These are phyloP conservation scores for Ditula angustiorana DNA, from an alignment of 2,888 invertebrate species.

Conservation along the genomic window DNA sequence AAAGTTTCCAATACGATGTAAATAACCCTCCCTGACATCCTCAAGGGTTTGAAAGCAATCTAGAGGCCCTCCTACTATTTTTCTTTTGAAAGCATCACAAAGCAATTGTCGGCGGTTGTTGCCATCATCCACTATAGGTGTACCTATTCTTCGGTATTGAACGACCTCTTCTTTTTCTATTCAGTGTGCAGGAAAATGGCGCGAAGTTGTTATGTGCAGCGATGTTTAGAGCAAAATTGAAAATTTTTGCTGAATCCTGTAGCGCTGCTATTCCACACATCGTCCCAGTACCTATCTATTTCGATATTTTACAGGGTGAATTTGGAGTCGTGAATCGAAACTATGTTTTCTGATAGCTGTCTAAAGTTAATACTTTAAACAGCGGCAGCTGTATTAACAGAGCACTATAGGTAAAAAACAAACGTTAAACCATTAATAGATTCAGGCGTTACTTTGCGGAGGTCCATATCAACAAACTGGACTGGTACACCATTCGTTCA, in stretches of 20 bases:
- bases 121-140: conserved; percentile 65
- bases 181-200: conserved; percentile 47
- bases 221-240: conserved; percentile 32
- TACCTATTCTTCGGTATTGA: conserved; percentile 53
- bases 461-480: no score
- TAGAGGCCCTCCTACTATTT: conserved; percentile 64
- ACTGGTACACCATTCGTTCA: no score
- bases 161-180: conserved; percentile 56
- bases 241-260: conserved; percentile 9
- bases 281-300: not conserved
- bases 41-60: conserved; percentile 76
- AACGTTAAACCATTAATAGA: no score
- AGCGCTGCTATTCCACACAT: conserved; percentile 5
- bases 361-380: no score
- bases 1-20: conserved; percentile 67
- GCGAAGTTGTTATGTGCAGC: conserved; percentile 36
- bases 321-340: not conserved
- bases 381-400: no score
- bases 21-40: conserved; percentile 70
- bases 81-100: conserved; percentile 71
- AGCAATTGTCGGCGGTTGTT: conserved; percentile 74
- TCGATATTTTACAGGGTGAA: not conserved
- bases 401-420: no score
- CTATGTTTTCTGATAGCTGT: no score
- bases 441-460: no score